These are phyloP conservation scores for Proteles cristata DNA, from an alignment of 2,113 vertebrate genomes.

Conservation along the genomic window DNA sequence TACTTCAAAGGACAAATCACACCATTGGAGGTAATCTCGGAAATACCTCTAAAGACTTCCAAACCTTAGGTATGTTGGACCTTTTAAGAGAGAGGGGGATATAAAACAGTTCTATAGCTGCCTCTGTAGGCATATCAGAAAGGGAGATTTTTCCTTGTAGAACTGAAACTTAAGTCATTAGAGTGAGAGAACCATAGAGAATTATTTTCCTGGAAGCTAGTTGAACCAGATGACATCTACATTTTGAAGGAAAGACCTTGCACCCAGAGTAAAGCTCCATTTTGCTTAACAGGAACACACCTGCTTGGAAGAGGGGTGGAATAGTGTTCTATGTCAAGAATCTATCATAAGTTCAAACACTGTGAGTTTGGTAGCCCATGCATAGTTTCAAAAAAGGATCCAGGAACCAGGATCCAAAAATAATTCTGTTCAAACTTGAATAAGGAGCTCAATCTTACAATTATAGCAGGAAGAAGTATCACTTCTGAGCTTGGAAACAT, in stretches of 20 bases:
- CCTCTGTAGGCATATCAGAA: slow-evolving; percentile 22
- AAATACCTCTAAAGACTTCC: not conserved
- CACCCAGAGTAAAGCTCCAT: not conserved
- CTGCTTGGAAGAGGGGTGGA: not conserved
- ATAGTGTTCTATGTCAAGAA: not conserved
- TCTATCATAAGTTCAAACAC: not conserved
- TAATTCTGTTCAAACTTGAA: not conserved
- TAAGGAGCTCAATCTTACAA: not conserved
- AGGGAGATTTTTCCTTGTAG: not conserved
- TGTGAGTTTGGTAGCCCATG: not conserved
- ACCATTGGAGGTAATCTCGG: not conserved
- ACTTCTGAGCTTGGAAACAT: not conserved
- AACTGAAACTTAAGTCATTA: not conserved
- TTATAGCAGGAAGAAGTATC: not conserved
- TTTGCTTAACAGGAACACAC: not conserved
- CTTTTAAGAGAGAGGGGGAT: not conserved
- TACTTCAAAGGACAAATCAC: not conserved
- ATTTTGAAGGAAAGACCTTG: slow-evolving; percentile 22
- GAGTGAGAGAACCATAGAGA: not conserved
- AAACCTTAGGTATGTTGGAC: not conserved
- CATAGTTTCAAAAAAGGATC: not conserved
- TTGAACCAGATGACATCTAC: not conserved
- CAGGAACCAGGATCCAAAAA: not conserved
- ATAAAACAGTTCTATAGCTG: not conserved
- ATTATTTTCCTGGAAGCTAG: not conserved